Evolutionary conservation across 2,888 invertebrate genomes (phyloP).

Genomic region (Stenodema calcarata): DNA sequence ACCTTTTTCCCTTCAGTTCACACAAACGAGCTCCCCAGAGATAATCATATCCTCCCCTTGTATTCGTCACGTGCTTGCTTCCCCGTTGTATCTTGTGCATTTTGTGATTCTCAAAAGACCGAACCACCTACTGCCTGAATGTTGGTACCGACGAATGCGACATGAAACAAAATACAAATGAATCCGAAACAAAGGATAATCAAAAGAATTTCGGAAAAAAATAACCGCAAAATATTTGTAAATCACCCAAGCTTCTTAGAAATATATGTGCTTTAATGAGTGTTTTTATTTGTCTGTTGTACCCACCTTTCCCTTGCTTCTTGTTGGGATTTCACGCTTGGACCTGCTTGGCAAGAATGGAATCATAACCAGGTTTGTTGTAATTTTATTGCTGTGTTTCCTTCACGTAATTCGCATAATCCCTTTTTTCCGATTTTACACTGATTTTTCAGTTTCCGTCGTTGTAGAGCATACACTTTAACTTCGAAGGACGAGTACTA

Average conservation of each 20-base stretch:
- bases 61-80: neutral
- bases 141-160: neutral
- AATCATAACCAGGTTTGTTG: slow-evolving; percentile 27
- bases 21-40: neutral
- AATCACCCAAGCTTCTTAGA: slow-evolving; percentile 18
- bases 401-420: slow-evolving; percentile 11
- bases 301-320: slow-evolving; percentile 20
- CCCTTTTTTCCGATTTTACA: neutral
- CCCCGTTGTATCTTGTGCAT: slow-evolving; percentile 37
- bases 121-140: slow-evolving; percentile 4
- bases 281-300: slow-evolving; percentile 28
- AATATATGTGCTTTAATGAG: slow-evolving; percentile 38
- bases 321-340: slow-evolving; percentile 20
- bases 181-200: neutral
- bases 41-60: neutral
- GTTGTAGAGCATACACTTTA: slow-evolving; percentile 9
- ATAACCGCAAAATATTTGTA: neutral
- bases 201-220: neutral
- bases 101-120: neutral
- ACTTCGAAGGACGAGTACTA: too few species aligned
- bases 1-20: neutral
- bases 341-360: slow-evolving; percentile 33
- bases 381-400: slow-evolving; percentile 3
- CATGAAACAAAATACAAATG: neutral
- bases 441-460: neutral